phyloP scores from a whole-genome alignment of 2,113 vertebrate genomes.

The Pelodiscus sinensis region DNA sequence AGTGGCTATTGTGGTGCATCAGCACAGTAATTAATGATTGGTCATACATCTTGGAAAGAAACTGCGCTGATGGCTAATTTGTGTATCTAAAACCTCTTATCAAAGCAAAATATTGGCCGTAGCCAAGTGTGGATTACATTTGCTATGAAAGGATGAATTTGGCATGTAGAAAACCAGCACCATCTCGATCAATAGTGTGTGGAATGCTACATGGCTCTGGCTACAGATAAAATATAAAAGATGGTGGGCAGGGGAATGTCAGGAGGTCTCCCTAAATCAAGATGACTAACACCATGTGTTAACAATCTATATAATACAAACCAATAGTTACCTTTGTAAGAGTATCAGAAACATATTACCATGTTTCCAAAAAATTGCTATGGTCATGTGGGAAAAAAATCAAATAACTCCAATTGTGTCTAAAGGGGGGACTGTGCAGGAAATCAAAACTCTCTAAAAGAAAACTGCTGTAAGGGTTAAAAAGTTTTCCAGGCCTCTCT shows the following conservation, averaged over 20 bases:
- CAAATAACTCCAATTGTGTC: too few species aligned
- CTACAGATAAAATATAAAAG: not conserved
- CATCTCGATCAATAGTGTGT: not conserved
- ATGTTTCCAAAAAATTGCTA: not conserved
- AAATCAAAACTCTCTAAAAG: too few species aligned
- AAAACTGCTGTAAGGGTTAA: too few species aligned
- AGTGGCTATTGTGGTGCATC: not conserved
- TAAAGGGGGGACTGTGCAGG: too few species aligned
- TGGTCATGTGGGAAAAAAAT: too few species aligned
- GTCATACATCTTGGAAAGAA: not conserved
- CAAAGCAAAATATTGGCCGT: not conserved
- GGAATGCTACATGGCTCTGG: not conserved
- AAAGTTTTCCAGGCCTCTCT: too few species aligned
- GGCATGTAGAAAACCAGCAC: not conserved
- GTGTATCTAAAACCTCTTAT: not conserved
- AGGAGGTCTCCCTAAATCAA: not conserved
- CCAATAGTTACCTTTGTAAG: not conserved
- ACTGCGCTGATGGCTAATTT: not conserved
- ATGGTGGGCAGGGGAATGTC: not conserved
- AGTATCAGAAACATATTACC: rapidly evolving
- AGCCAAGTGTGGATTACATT: not conserved
- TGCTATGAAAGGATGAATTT: not conserved
- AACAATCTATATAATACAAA: not conserved
- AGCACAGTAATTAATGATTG: not conserved
- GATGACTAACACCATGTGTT: not conserved